Conservation (phyloP, 2,888 invertebrate species). For the Eledona agricola region DNA sequence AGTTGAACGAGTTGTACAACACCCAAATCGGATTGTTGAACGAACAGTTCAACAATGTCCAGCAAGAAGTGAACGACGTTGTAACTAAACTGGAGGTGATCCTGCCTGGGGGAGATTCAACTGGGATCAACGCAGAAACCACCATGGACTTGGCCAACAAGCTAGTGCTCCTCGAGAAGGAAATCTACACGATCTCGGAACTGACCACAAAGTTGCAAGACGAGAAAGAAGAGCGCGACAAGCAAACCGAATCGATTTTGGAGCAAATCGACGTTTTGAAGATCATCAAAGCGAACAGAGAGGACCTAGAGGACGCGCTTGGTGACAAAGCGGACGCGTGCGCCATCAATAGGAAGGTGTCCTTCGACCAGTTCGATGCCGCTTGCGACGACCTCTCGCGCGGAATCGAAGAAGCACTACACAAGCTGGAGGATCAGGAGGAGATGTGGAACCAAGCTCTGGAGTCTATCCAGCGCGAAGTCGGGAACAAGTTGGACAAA, state of each 20-base stretch:
- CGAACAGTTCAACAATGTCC: constrained; percentile 64
- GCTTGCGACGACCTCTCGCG: constrained; percentile 73
- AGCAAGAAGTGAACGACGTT: constrained; percentile 59
- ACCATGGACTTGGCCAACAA: constrained; percentile 59
- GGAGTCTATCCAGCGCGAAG: constrained; percentile 72
- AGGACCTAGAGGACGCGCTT: constrained; percentile 75
- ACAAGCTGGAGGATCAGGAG: constrained; percentile 71
- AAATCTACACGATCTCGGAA: constrained; percentile 60
- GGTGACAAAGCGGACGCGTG: constrained; percentile 79
- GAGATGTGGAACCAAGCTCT: constrained; percentile 72
- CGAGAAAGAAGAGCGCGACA: constrained; percentile 67
- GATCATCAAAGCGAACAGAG: constrained; percentile 74
- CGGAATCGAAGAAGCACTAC: constrained; percentile 71
- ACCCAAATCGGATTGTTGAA: constrained; percentile 64
- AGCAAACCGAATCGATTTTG: constrained; percentile 64
- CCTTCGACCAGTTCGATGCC: constrained; percentile 75
- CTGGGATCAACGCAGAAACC: constrained; percentile 42
- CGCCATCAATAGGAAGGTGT: constrained; percentile 76
- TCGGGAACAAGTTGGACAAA: constrained; percentile 74
- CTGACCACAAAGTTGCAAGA: constrained; percentile 63
- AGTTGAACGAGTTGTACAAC: constrained; percentile 56
- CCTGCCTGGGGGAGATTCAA: constrained; percentile 47
- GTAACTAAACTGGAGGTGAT: constrained; percentile 49
- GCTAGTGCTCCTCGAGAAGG: constrained; percentile 58
- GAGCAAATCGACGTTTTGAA: constrained; percentile 75